phyloP scores from a whole-genome alignment of 2,113 vertebrate genomes.

The Lipophrys pholis region DNA sequence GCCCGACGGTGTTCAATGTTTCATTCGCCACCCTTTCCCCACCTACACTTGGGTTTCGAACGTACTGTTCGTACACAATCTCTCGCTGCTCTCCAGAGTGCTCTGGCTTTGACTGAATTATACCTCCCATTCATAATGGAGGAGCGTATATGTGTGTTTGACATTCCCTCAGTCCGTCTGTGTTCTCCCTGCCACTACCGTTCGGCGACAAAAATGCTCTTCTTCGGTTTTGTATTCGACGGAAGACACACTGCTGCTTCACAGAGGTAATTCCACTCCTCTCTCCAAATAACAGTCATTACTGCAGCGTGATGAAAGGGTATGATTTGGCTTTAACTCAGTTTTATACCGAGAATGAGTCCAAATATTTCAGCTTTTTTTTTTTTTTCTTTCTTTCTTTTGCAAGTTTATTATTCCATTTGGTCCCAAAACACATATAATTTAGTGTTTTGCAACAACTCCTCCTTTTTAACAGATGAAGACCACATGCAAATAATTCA shows the following conservation, averaged over 20 bases:
- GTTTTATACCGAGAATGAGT: neutral
- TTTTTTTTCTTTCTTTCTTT: neutral
- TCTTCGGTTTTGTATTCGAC: constrained; percentile 4
- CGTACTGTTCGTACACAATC: constrained; percentile 17
- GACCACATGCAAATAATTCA: neutral
- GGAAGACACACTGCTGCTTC: neutral
- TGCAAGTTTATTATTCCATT: no score
- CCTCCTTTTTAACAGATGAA: neutral
- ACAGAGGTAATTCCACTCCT: neutral
- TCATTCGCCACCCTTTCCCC: no score
- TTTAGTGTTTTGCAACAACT: neutral
- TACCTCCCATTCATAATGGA: neutral
- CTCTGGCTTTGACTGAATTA: constrained; percentile 14
- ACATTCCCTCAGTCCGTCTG: neutral
- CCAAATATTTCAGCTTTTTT: neutral
- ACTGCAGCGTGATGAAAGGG: neutral
- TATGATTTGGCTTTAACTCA: constrained; percentile 7
- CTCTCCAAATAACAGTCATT: constrained; percentile 12
- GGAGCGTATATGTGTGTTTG: constrained; percentile 1
- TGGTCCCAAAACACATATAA: no score
- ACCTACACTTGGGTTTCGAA: neutral
- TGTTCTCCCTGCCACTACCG: neutral
- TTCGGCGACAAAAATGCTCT: neutral
- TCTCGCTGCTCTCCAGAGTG: constrained; percentile 18
- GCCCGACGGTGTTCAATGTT: no score